Conservation (phyloP, 2,113 vertebrate genomes). For the Megaptera novaeangliae region DNA sequence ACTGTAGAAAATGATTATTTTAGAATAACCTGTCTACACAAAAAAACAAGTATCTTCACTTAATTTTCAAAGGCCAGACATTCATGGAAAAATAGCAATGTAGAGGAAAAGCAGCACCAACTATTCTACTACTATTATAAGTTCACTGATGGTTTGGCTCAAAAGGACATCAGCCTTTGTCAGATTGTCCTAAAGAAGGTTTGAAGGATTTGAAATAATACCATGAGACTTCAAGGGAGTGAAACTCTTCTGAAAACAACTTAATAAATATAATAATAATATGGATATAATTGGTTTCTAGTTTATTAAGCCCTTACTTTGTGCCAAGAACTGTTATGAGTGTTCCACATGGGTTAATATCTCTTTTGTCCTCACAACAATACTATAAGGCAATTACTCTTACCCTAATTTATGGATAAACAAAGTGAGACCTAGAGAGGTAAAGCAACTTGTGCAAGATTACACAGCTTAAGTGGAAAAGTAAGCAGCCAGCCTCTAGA, state of each 20-base stretch:
- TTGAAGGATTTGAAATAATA: background rate
- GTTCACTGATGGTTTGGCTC: background rate
- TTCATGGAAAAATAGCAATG: background rate
- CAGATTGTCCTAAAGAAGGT: background rate
- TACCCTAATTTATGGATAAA: background rate
- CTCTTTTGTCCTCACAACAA: background rate
- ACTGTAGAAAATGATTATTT: conserved; percentile 6
- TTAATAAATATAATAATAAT: background rate
- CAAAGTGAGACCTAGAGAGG: background rate
- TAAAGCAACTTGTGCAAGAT: background rate
- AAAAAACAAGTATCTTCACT: background rate
- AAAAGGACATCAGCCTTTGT: background rate
- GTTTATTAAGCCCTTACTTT: background rate
- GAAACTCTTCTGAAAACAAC: background rate
- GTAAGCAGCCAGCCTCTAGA: background rate
- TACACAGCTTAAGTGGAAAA: background rate
- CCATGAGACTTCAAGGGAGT: background rate
- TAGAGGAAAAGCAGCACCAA: background rate
- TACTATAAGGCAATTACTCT: conserved; percentile 28
- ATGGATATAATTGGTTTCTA: background rate
- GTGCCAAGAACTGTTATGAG: background rate
- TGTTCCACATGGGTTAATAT: background rate
- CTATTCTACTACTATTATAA: background rate
- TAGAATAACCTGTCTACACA: background rate
- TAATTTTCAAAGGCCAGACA: background rate